Evolutionary conservation across 2,888 invertebrate genomes (phyloP).

Genomic region (Thyatira batis): DNA sequence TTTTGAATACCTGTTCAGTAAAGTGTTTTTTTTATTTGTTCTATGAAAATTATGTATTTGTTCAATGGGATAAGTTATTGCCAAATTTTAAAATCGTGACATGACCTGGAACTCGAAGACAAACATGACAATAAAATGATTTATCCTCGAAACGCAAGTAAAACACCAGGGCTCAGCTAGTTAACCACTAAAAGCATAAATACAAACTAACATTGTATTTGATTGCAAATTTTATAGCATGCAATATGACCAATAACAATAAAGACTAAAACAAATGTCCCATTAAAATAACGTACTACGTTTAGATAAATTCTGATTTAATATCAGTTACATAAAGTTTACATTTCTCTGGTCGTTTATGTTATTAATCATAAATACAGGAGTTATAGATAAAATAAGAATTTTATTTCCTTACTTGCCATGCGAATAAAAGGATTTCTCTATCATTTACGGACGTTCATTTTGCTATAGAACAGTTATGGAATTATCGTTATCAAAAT

Average conservation of each 20-base stretch:
- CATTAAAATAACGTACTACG: neutral
- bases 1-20: neutral
- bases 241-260: neutral
- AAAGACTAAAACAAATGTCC: neutral
- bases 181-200: neutral
- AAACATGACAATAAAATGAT: too few species aligned
- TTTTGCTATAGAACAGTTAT: too few species aligned
- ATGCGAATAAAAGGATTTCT: too few species aligned
- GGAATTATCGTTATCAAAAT: too few species aligned
- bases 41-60: neutral
- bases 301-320: neutral
- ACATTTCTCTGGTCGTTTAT: neutral
- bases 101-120: too few species aligned
- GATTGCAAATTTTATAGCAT: neutral
- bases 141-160: neutral
- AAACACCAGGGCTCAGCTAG: neutral
- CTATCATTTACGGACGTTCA: too few species aligned
- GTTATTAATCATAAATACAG: neutral
- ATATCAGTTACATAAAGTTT: neutral
- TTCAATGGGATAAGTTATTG: too few species aligned
- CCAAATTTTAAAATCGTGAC: too few species aligned
- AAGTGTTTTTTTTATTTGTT: neutral
- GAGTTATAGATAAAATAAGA: neutral
- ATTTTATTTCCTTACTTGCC: neutral
- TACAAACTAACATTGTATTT: neutral